Percentiles rank a stretch among this genome's conserved stretches.
Conservation (phyloP, 1,140 invertebrate species). For the Marisa cornuarietis region DNA sequence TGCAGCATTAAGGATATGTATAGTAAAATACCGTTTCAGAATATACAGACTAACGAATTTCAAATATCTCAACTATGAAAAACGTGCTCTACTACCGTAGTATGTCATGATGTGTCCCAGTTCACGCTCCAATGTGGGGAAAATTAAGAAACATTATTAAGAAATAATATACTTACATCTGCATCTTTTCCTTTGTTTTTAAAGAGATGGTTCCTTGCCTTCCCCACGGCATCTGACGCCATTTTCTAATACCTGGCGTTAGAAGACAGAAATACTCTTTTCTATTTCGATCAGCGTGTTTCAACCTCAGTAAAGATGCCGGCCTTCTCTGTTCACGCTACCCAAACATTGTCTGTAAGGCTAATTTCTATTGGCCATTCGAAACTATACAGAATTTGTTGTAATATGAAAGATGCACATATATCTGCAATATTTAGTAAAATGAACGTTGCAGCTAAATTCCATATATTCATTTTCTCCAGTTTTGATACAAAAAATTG, state of each 20-base stretch:
- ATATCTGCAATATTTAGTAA: too few species aligned
- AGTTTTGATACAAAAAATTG: too few species aligned
- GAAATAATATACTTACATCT: conserved; percentile 79
- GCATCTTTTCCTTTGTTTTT: conserved; percentile 98
- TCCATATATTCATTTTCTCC: too few species aligned
- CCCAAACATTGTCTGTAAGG: not conserved
- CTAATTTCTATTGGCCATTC: not conserved
- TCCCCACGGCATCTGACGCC: conserved; percentile 37
- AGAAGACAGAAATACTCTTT: conserved; percentile 9
- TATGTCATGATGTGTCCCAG: not conserved
- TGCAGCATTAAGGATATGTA: too few species aligned
- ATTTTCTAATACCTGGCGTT: conserved; percentile 15
- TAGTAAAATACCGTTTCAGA: too few species aligned
- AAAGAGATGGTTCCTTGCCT: conserved; percentile 83
- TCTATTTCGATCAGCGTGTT: conserved; percentile 11
- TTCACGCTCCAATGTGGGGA: conserved; percentile 13
- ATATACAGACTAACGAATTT: too few species aligned
- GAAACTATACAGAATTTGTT: too few species aligned
- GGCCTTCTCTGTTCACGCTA: conserved; percentile 22
- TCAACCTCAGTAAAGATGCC: conserved; percentile 27
- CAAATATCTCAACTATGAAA: not conserved
- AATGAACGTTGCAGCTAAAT: too few species aligned
- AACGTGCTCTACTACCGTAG: not conserved
- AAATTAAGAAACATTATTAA: conserved; percentile 28
- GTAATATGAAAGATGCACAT: too few species aligned